phyloP scores from a whole-genome alignment of 2,888 invertebrate genomes.

The Melolontha melolontha region DNA sequence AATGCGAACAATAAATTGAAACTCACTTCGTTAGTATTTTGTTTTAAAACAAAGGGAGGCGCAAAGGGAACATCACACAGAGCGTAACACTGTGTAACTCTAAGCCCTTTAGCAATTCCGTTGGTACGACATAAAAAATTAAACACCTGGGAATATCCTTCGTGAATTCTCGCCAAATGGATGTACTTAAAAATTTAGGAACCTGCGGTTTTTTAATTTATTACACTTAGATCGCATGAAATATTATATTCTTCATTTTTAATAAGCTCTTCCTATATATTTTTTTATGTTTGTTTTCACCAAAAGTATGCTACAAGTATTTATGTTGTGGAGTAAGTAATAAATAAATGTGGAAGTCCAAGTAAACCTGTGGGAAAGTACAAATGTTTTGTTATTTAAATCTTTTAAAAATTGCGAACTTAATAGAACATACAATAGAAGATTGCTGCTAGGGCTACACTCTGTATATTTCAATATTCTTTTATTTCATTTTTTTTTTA shows the following conservation, averaged over 20 bases:
- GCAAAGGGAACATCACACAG: neutral
- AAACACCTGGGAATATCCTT: conserved; percentile 19
- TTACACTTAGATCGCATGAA: neutral
- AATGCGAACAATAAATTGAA: conserved; percentile 17
- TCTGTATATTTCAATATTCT: too few species aligned
- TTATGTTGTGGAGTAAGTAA: too few species aligned
- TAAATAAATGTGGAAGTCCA: too few species aligned
- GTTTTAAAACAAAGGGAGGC: conserved; percentile 10
- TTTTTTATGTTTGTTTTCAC: neutral
- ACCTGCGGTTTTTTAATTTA: conserved; percentile 12
- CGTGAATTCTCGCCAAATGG: conserved; percentile 18
- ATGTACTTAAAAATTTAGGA: conserved; percentile 13
- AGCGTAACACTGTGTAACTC: neutral
- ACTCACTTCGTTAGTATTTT: conserved; percentile 22
- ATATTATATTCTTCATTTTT: neutral
- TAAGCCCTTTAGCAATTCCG: conserved; percentile 20
- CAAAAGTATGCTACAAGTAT: too few species aligned
- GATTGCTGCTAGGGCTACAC: too few species aligned
- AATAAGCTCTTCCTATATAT: neutral
- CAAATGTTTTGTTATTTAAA: too few species aligned
- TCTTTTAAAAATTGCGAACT: too few species aligned
- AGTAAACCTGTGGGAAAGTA: too few species aligned
- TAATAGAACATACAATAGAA: too few species aligned
- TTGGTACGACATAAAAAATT: conserved; percentile 13
- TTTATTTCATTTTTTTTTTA: too few species aligned